Base-by-base conservation (phyloP, 2,113 vertebrate species). In the Chamaea fasciata region DNA sequence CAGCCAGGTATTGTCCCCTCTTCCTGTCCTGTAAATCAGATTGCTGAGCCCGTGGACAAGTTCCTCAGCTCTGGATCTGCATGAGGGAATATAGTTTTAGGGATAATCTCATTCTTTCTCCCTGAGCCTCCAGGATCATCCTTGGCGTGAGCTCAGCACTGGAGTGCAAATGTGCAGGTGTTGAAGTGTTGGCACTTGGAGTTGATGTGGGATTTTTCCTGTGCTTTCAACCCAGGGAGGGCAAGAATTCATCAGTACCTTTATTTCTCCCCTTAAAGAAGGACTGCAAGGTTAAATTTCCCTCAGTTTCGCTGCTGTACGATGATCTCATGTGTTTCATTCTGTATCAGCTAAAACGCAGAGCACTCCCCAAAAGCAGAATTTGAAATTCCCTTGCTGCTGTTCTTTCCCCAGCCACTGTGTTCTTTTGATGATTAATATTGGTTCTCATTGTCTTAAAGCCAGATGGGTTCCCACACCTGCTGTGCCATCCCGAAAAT, bases 281-380 rank as follows among this genome's bases (percentile, higher is more conserved):
- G 17, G 11, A 63, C 27, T 9, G 39, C 14, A 39, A 37, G 26
- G 10, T 64, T 55, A 8, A 10, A 13, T 63, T 74, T 84, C 24
- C 30, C 4, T 3, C 2, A 9, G 2, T 60, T 67, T 28, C 44
- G 5, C 50, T 78, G 47, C 65, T 46, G 0, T 0, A 0, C 37
- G 55, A 8, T 9, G 5, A 16, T 11, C 18, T 70, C 1, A 0
- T 3, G 13, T 16, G 19, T 19, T 74, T 92, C 17, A 5, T 33
- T 64, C 46, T 46, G 0, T 3, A 11, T 26, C 26, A 50, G n/a
- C 53, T 59, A 8, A 46, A 56, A 37, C 4, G 7, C 55, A 86
- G 24, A 85, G 27, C 20, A 9, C 33, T 44, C 15, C 52, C 37
- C 18, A 13, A n/a, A 78, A 68, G 39, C 1, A 33, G 17, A 16